phyloP scores from a whole-genome alignment of 2,888 invertebrate species.

The Agriotes lineatus region DNA sequence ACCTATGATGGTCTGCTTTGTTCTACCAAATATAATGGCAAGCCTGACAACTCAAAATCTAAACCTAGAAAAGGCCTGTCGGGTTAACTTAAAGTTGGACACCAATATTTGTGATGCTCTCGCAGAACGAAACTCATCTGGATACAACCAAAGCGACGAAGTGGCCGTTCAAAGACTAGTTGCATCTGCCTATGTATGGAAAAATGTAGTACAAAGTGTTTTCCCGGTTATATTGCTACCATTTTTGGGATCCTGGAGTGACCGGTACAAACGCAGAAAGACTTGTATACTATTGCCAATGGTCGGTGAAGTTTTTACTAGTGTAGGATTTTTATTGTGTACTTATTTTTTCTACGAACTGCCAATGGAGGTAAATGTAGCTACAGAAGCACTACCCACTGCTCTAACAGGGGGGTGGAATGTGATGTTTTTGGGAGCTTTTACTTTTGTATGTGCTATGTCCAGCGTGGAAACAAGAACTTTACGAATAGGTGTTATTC shows the following conservation, averaged over 20 bases:
- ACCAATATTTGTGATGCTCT: slow-evolving; percentile 80
- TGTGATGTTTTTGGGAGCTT: slow-evolving; percentile 70
- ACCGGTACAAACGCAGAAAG: slow-evolving; percentile 70
- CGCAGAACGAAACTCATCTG: slow-evolving; percentile 75
- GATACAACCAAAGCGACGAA: slow-evolving; percentile 72
- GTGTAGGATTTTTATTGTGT: slow-evolving; percentile 68
- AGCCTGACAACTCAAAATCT: slow-evolving; percentile 83
- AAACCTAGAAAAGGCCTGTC: slow-evolving; percentile 85
- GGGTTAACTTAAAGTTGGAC: slow-evolving; percentile 79
- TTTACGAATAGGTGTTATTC: slow-evolving; percentile 71
- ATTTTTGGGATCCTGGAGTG: slow-evolving; percentile 74
- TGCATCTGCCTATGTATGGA: slow-evolving; percentile 68
- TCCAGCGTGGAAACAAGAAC: slow-evolving; percentile 71
- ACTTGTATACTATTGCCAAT: slow-evolving; percentile 71
- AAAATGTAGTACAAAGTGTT: slow-evolving; percentile 69
- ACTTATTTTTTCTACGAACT: slow-evolving; percentile 70
- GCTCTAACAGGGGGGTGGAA: slow-evolving; percentile 71
- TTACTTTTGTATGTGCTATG: slow-evolving; percentile 73
- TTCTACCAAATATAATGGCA: slow-evolving; percentile 70
- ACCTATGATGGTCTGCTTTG: slow-evolving; percentile 77
- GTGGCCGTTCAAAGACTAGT: slow-evolving; percentile 54
- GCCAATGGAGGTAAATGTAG: slow-evolving; percentile 69
- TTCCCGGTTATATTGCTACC: slow-evolving; percentile 70
- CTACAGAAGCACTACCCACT: slow-evolving; percentile 69
- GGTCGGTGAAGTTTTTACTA: slow-evolving; percentile 68